Evolutionary conservation across 2,113 vertebrate species (phyloP), one percentile per base, ranked within the genome.

Genomic region (Lontra canadensis): DNA sequence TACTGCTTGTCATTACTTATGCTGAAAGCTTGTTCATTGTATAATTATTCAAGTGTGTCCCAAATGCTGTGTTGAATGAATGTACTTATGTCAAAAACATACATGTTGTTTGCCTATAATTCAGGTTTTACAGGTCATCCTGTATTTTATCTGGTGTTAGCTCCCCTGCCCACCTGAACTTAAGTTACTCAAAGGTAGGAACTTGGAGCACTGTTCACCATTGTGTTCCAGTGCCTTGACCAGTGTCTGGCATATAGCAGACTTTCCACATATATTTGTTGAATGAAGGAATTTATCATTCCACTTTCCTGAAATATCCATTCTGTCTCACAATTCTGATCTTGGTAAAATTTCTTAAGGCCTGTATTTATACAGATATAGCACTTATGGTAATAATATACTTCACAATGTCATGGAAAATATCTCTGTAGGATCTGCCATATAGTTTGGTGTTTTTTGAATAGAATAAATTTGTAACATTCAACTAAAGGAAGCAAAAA

Each of bases 291-390:
- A 57, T 29, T 57, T 26, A 63, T 39, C 3, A 59, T 81, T 65
- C 49, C 7, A 55, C 88, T 91, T 95, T 89, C 18, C 44, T 80
- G n/a, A 96, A 89, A 79, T 92, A 87, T 42, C 18, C 21, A 49
- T 14, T 4, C 59, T 17, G 92, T 90, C 39, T 21, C 69, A 47
- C 9, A 36, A 79, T 21, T 85, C 34, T 69, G 29, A 76, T 65
- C 15, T 55, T 90, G 57, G 3, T 61, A 25, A 80, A 87, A 96
- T 96, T 49, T 74, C 18, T 80, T 44, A 89, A 8, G 13, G n/a
- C 3, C n/a, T 20, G 7, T 76, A 59, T 76, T 57, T 85, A 93
- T 73, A 81, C 3, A 71, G 80, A 76, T 94, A 57, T 6, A 90
- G 7, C 20, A 81, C 6, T 36, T 49, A 49, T 0, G 84, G n/a